These are phyloP conservation scores for Xenus cinereus DNA, from an alignment of 2,113 vertebrate genomes.

Conservation along the genomic window DNA sequence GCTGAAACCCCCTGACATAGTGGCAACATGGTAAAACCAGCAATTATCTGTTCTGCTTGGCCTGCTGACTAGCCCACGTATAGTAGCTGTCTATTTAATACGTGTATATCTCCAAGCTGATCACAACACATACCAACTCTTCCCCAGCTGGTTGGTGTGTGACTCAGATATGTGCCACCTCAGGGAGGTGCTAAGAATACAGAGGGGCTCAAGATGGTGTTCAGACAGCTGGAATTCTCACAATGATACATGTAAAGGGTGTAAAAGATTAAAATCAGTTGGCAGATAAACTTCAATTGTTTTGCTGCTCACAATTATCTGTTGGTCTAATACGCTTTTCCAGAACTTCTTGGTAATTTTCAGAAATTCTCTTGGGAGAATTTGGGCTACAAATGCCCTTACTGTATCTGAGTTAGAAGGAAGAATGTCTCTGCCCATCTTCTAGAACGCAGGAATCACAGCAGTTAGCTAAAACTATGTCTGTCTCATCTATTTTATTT, in stretches of 20 bases:
- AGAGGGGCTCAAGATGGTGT: neutral
- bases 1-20: neutral
- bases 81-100: neutral
- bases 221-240: neutral
- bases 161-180: neutral
- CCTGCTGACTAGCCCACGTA: neutral
- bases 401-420: neutral
- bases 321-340: neutral
- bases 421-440: neutral
- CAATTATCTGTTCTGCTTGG: neutral
- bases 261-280: neutral
- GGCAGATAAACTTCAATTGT: neutral
- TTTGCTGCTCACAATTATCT: neutral
- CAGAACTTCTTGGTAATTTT: neutral
- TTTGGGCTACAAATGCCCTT: neutral
- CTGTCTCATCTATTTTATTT: neutral
- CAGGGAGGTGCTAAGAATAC: neutral
- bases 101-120: neutral
- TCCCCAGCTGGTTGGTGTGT: neutral
- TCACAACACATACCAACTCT: neutral
- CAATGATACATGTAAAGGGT: neutral
- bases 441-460: neutral
- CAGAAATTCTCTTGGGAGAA: neutral
- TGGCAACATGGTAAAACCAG: neutral
- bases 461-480: neutral